Evolutionary conservation across 1,140 invertebrate species (phyloP), one percentile per base, ranked within the genome.

Genomic region (Gerris buenoi): DNA sequence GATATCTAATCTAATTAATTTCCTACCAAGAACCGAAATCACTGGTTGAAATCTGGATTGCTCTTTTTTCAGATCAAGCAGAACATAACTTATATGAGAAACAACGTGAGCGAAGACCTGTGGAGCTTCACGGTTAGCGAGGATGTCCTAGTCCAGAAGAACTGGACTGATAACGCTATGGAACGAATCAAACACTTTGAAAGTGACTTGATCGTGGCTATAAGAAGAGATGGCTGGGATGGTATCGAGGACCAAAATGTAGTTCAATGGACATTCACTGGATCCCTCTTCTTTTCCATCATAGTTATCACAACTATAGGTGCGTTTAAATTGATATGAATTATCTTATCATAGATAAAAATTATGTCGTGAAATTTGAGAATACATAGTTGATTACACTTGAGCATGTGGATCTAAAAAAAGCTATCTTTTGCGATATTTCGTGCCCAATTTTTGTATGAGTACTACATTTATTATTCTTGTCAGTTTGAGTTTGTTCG

Each of bases 281-380:
- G 93, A 1, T 89, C 93, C 0, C 83, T 97, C 2, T 95, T 97
- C 77, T 98, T 98, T 79, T 96, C 92, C 68, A 92, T 98, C 72
- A 97, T 97, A 72, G 93, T 97, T 62, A 97, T 97, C 73, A 97
- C 94, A 0, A 97, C 93, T 25, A 97, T 96, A 65, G 94, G 94
- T 95, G 76, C 85, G 84, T 66, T 27, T 18, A n/a, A n/a, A n/a
- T n/a, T n/a, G n/a, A n/a, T n/a, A n/a, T n/a, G n/a, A n/a, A n/a
- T n/a, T n/a, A n/a, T n/a, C n/a, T n/a, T n/a, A n/a, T n/a, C n/a
- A n/a, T n/a, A n/a, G n/a, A n/a, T n/a, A n/a, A n/a, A n/a, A n/a
- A n/a, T n/a, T n/a, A n/a, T n/a, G n/a, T n/a, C n/a, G n/a, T n/a
- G n/a, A n/a, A n/a, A n/a, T n/a, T n/a, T n/a, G n/a, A n/a, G n/a